These are phyloP conservation scores for Sebastes itinus DNA, from an alignment of 2,797 vertebrate species.

Conservation along the genomic window DNA sequence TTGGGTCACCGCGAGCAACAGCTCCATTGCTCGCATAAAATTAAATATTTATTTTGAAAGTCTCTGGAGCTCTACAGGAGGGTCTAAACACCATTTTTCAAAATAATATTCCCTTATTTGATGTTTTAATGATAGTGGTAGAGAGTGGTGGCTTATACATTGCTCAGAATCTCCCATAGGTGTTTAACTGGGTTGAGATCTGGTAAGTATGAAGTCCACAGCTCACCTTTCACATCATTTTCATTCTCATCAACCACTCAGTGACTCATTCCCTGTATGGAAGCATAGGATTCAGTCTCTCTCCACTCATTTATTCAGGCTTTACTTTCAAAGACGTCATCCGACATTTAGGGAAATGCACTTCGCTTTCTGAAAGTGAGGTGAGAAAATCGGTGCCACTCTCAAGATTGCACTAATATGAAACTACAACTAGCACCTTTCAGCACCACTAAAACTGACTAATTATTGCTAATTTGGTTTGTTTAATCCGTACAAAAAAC, in stretches of 20 bases:
- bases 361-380: background rate
- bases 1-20: background rate
- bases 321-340: background rate
- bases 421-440: background rate
- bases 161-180: background rate
- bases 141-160: background rate
- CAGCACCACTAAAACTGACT: background rate
- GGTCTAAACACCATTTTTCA: background rate
- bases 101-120: background rate
- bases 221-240: conserved; percentile 6
- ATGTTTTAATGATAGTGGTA: background rate
- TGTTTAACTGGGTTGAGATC: background rate
- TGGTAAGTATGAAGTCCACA: background rate
- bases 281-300: background rate
- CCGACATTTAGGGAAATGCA: background rate
- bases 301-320: background rate
- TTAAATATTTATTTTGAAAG: background rate
- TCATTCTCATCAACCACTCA: background rate
- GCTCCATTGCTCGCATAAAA: background rate
- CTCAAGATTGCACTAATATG: background rate
- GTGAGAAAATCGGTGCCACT: background rate
- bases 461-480: background rate
- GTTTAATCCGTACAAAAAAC: background rate
- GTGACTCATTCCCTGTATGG: background rate
- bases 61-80: background rate